phyloP scores from a whole-genome alignment of 1,140 invertebrate species.

The Drosophila parabipectinata region DNA sequence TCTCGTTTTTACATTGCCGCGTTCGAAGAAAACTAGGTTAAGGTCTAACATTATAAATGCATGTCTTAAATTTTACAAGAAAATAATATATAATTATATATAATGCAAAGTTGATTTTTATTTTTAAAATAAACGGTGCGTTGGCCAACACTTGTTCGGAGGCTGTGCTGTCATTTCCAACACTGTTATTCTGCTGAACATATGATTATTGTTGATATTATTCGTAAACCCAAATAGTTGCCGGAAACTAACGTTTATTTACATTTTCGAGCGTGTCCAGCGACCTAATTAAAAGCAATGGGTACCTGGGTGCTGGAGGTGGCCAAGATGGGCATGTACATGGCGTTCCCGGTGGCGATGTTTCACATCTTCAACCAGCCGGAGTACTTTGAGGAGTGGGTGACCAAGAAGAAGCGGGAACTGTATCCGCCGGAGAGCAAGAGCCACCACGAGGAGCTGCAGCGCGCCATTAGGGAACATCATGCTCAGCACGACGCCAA shows the following conservation, averaged over 20 bases:
- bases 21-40: conserved; percentile 40
- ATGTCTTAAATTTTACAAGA: conserved; percentile 34
- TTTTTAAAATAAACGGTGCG: neutral
- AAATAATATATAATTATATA: conserved; percentile 47
- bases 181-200: conserved; percentile 35
- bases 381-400: conserved; percentile 91
- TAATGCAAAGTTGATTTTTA: conserved; percentile 38
- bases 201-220: conserved; percentile 65
- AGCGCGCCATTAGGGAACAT: conserved; percentile 86
- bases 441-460: conserved; percentile 85
- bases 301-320: conserved; percentile 92
- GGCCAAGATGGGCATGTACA: conserved; percentile 92
- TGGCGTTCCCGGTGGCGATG: conserved; percentile 92
- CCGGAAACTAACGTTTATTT: conserved; percentile 10
- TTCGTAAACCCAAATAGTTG: conserved; percentile 5
- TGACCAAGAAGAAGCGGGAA: conserved; percentile 88
- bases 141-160: neutral
- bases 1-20: conserved; percentile 48
- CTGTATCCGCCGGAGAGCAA: conserved; percentile 89
- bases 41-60: conserved; percentile 60
- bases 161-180: conserved; percentile 3
- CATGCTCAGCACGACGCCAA: conserved; percentile 85
- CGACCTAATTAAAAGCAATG: conserved; percentile 83
- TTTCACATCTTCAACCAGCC: conserved; percentile 95
- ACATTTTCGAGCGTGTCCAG: neutral